Percentiles rank a stretch among this genome's conserved stretches.
Evolutionary conservation across 2,888 invertebrate genomes (phyloP).

Genomic region (Podabrus alpinus): DNA sequence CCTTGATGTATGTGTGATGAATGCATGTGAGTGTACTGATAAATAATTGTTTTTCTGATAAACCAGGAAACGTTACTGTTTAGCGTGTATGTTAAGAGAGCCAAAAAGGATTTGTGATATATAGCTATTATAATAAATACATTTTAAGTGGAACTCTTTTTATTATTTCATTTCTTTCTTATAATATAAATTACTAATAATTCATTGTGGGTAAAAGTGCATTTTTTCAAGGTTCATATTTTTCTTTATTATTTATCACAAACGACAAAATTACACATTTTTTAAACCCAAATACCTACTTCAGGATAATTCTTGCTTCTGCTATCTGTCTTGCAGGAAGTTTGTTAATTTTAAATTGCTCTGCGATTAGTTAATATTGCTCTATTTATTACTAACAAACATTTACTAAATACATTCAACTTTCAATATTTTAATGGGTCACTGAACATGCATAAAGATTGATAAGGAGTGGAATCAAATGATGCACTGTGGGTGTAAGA

Average conservation of each 20-base stretch:
- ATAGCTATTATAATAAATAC: conserved; percentile 66
- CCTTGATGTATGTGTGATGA: conserved; percentile 28
- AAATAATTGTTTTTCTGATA: conserved; percentile 51
- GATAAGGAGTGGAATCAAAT: background rate
- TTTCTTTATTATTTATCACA: background rate
- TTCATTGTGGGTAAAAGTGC: background rate
- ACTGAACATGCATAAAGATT: background rate
- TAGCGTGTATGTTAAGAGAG: conserved; percentile 70
- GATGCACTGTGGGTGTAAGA: background rate
- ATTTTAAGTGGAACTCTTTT: conserved; percentile 44
- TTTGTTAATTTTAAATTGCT: background rate
- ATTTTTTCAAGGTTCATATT: background rate
- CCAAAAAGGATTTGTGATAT: conserved; percentile 77
- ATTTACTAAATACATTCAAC: background rate
- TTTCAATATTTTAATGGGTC: background rate
- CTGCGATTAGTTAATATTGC: background rate
- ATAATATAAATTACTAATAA: background rate
- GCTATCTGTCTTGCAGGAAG: background rate
- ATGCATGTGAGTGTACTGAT: conserved; percentile 49
- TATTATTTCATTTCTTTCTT: background rate
- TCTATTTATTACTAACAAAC: background rate
- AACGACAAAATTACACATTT: background rate
- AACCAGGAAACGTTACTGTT: conserved; percentile 54
- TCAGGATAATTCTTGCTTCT: conserved; percentile 10
- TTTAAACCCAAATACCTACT: background rate